These are phyloP conservation scores for Plagiodera versicolora DNA, from an alignment of 2,888 invertebrate genomes.

Conservation along the genomic window DNA sequence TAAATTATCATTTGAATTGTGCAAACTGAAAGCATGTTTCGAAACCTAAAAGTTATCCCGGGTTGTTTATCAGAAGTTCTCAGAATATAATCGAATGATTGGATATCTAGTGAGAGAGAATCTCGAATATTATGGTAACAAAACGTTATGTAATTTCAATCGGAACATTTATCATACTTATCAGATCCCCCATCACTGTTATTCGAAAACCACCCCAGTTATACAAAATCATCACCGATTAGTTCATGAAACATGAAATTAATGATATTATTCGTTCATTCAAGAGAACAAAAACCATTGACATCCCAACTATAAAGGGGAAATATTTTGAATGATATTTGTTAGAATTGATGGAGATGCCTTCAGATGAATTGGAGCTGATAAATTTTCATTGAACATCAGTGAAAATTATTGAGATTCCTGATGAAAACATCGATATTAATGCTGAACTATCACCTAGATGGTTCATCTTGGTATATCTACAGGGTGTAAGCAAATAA, in stretches of 20 bases:
- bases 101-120: background rate
- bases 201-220: background rate
- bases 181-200: background rate
- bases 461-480: too few species aligned
- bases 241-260: constrained; percentile 10
- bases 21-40: too few species aligned
- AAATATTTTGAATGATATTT: background rate
- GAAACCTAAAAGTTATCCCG: too few species aligned
- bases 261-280: constrained; percentile 8
- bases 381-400: too few species aligned
- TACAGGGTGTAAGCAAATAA: too few species aligned
- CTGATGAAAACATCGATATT: too few species aligned
- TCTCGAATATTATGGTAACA: background rate
- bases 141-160: background rate
- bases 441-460: too few species aligned
- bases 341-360: background rate
- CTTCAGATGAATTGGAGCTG: background rate
- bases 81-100: too few species aligned
- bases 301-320: background rate
- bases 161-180: constrained; percentile 1
- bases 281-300: background rate
- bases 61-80: too few species aligned
- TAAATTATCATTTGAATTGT: too few species aligned
- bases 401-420: too few species aligned
- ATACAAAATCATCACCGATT: background rate